Base-by-base conservation (phyloP, 2,797 vertebrate genomes). In the Centropyge bicolor region DNA sequence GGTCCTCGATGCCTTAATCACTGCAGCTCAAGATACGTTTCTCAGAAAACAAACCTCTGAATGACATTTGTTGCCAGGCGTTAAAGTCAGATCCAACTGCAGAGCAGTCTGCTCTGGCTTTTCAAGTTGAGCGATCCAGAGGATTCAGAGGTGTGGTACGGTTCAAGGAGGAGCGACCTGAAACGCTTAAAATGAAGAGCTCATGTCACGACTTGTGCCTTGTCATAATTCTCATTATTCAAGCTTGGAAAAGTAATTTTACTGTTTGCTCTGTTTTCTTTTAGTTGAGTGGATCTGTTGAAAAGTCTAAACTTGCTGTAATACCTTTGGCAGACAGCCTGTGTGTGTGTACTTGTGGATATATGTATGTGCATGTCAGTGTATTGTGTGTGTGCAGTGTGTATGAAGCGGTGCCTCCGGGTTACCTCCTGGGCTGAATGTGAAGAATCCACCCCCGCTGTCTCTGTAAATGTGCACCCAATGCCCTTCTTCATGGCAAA, bases 1-100 rank as follows among this genome's bases (percentile, higher is more conserved):
- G 86, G 56, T 81, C 73, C 74, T 86, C 81, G 83, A 81, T 40
- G 78, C 78, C 82, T 78, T 83, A 91, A 92, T 93, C 68, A 73
- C 86, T 36, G 72, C 79, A 71, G 80, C 78, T 88, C 48, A 8
- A 79, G 75, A 83, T 82, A 76, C 13, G 63, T 88, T 90, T 89
- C 81, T 88, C 74, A 71, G 74, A 88, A 92, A 93, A 92, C 89
- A 91, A 91, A 86, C 79, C 71, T 74, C 57, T 48, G 72, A 61
- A 59, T 73, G 78, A 84, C 80, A 43, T 82, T 80, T 81, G 75
- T 77, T 83, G 80, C 77, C 73, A 76, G 85, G 78, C 61, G 60
- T 89, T 78, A 52, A 73, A 74, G 65, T 78, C 55, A 19, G 69
- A 80, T 66, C 57, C 52, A 74, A 76, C 73, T 43, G 64, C 67